These are phyloP conservation scores for Girardinichthys multiradiatus DNA, from an alignment of 2,113 vertebrate genomes.

Conservation along the genomic window DNA sequence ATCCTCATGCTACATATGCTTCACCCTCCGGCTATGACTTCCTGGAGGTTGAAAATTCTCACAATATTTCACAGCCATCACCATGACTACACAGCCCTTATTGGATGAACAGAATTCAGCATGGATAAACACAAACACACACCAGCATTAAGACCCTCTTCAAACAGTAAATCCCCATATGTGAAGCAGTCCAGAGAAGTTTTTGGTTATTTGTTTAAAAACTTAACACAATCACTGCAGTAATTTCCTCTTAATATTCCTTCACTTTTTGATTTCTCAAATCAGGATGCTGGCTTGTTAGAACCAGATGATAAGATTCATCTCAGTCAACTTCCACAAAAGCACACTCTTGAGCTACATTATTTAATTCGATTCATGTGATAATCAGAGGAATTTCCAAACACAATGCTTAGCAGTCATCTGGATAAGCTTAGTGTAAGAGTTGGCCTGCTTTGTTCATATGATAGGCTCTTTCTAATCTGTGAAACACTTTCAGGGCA, in stretches of 20 bases:
- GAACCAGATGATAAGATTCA: constrained; percentile 35
- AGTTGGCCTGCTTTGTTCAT: constrained; percentile 11
- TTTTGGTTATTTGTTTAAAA: constrained; percentile 36
- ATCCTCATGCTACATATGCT: constrained; percentile 80
- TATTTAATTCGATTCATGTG: constrained; percentile 43
- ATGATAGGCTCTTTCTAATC: constrained; percentile 35
- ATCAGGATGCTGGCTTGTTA: constrained; percentile 25
- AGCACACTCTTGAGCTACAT: constrained; percentile 29
- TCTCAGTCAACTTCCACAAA: constrained; percentile 37
- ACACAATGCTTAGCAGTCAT: constrained; percentile 28
- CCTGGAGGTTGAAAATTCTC: constrained; percentile 72
- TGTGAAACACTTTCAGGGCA: constrained; percentile 26
- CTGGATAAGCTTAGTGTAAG: constrained; percentile 34
- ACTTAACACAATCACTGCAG: constrained; percentile 19
- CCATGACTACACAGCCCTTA: constrained; percentile 63
- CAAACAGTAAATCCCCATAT: constrained; percentile 30
- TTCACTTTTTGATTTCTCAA: constrained; percentile 41
- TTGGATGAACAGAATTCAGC: constrained; percentile 32
- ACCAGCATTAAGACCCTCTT: constrained; percentile 16
- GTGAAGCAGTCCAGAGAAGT: constrained; percentile 24
- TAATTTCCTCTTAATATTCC: constrained; percentile 12
- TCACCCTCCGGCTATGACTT: constrained; percentile 74
- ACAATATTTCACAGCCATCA: constrained; percentile 66
- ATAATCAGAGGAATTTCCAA: constrained; percentile 45
- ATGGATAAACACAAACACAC: constrained; percentile 23